Conservation (phyloP, 2,888 invertebrate species). For the Drosophila koepferae region DNA sequence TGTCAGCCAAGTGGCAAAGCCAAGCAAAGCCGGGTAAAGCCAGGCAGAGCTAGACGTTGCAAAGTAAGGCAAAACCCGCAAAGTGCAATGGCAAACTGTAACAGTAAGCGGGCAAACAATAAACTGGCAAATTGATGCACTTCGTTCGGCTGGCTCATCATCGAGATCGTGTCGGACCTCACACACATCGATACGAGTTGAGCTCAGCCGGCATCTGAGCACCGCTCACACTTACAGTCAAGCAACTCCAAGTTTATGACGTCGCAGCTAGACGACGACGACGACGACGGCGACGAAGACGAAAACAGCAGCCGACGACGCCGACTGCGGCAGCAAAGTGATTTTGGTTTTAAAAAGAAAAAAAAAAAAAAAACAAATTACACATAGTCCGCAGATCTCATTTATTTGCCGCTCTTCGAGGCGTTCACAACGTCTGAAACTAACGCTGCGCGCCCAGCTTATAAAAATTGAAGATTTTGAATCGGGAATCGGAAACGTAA, state of each 20-base stretch:
- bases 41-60: background rate
- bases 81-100: slow-evolving; percentile 73
- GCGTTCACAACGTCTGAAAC: slow-evolving; percentile 77
- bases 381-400: slow-evolving; percentile 83
- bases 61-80: slow-evolving; percentile 55
- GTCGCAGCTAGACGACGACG: slow-evolving; percentile 39
- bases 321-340: slow-evolving; percentile 52
- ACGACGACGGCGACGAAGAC: slow-evolving; percentile 14
- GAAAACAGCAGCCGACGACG: slow-evolving; percentile 27
- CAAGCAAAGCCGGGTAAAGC: slow-evolving; percentile 14
- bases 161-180: slow-evolving; percentile 64
- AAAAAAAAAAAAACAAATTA: slow-evolving; percentile 82
- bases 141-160: slow-evolving; percentile 52
- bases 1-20: slow-evolving; percentile 60
- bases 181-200: slow-evolving; percentile 64
- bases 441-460: slow-evolving; percentile 50
- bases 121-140: slow-evolving; percentile 76
- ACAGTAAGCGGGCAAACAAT: slow-evolving; percentile 75
- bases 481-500: slow-evolving; percentile 15
- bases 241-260: slow-evolving; percentile 59
- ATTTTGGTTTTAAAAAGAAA: slow-evolving; percentile 79
- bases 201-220: slow-evolving; percentile 47
- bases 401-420: slow-evolving; percentile 84
- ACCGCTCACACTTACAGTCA: slow-evolving; percentile 35
- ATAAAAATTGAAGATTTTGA: slow-evolving; percentile 4